These are phyloP conservation scores for Actenoides hombroni DNA, from an alignment of 2,113 vertebrate genomes.

Conservation along the genomic window DNA sequence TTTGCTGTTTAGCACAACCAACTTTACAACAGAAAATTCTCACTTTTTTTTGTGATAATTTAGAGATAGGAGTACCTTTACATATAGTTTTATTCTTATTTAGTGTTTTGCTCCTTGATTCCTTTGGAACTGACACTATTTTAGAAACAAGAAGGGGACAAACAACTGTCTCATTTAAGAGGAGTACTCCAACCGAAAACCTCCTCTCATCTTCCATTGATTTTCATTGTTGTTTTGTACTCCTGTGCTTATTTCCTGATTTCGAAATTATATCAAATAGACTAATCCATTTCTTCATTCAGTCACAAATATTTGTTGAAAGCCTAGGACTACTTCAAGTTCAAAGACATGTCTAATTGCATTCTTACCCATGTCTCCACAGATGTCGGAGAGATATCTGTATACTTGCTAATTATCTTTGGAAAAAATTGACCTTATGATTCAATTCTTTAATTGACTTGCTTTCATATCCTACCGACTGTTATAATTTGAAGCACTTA, in stretches of 20 bases:
- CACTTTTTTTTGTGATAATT: too few species aligned
- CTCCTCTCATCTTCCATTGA: neutral
- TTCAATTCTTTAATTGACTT: neutral
- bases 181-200: neutral
- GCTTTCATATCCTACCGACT: neutral
- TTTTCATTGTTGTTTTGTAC: neutral
- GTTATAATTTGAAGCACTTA: neutral
- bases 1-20: neutral
- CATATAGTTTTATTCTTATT: neutral
- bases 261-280: neutral
- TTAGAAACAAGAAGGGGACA: neutral
- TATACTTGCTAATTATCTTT: neutral
- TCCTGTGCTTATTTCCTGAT: neutral
- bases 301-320: neutral
- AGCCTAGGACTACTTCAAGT: neutral
- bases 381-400: neutral
- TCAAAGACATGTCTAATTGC: neutral
- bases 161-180: neutral
- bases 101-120: neutral
- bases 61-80: neutral
- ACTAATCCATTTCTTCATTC: neutral
- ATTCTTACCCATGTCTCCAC: neutral
- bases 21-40: too few species aligned
- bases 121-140: neutral
- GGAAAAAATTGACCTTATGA: neutral